These are phyloP conservation scores for Peromyscus californicus DNA, from an alignment of 2,113 vertebrate genomes.

Conservation along the genomic window DNA sequence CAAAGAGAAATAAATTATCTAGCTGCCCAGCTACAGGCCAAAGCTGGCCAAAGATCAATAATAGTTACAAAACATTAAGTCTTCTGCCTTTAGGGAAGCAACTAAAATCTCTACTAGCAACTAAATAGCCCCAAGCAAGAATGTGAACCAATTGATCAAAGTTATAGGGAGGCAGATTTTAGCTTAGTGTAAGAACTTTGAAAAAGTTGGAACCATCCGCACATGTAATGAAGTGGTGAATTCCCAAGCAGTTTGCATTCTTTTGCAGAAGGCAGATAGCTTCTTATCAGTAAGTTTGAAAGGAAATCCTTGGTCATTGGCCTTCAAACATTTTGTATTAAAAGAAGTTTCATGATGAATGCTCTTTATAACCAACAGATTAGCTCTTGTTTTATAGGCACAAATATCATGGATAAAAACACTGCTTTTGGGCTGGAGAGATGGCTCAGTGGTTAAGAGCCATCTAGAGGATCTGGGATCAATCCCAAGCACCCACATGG, in stretches of 20 bases:
- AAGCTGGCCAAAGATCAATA: slow-evolving; percentile 79
- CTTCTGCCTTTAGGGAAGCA: slow-evolving; percentile 79
- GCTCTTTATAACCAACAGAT: neutral
- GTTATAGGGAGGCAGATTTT: slow-evolving; percentile 71
- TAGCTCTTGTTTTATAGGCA: neutral
- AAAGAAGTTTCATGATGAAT: neutral
- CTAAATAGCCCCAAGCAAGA: slow-evolving; percentile 79
- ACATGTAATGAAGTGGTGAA: slow-evolving; percentile 28
- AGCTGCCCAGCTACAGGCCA: slow-evolving; percentile 72
- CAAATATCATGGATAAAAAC: neutral
- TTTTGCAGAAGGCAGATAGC: slow-evolving; percentile 34
- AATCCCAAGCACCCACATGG: too few species aligned
- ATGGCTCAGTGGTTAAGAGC: too few species aligned
- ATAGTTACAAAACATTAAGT: slow-evolving; percentile 81
- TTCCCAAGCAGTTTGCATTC: slow-evolving; percentile 25
- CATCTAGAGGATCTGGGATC: too few species aligned
- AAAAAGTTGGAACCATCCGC: slow-evolving; percentile 66
- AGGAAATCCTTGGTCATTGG: neutral
- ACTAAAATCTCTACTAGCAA: slow-evolving; percentile 78
- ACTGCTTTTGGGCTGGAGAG: too few species aligned
- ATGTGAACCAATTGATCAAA: slow-evolving; percentile 81
- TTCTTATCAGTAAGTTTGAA: neutral
- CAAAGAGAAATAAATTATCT: slow-evolving; percentile 80
- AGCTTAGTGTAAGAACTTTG: slow-evolving; percentile 68
- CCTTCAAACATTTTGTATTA: slow-evolving; percentile 8